A percentile compares a stretch with the other conserved stretches of the same genome.
These are phyloP conservation scores for Pterois miles DNA, from an alignment of 2,797 vertebrate species.

Conservation along the genomic window DNA sequence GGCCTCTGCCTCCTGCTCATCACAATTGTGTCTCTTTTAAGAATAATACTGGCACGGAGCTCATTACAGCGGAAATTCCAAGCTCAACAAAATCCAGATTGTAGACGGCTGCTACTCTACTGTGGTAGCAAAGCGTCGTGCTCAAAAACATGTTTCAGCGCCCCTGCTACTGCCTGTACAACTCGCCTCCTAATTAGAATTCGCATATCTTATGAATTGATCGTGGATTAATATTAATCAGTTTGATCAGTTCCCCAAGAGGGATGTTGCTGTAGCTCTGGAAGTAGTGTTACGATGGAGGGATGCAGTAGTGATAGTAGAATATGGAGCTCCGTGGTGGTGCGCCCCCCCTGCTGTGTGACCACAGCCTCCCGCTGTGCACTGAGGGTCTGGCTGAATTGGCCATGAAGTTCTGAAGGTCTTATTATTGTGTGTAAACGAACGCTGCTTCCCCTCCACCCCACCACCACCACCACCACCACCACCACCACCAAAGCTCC, in stretches of 20 bases:
- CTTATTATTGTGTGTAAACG: conserved; percentile 32
- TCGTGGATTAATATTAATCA: conserved; percentile 43
- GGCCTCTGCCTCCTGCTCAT: conserved; percentile 73
- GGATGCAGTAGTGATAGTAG: not conserved
- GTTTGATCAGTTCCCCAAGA: conserved; percentile 18
- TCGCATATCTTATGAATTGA: conserved; percentile 31
- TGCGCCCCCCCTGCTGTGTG: conserved; percentile 29
- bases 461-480: not conserved
- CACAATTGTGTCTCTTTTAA: conserved; percentile 76
- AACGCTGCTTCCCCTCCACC: not conserved
- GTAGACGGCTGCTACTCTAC: conserved; percentile 59
- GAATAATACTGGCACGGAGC: conserved; percentile 59
- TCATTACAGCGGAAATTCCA: conserved; percentile 46
- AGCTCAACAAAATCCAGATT: conserved; percentile 46
- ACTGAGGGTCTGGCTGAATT: conserved; percentile 29
- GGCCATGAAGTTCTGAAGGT: conserved; percentile 21
- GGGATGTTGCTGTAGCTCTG: not conserved
- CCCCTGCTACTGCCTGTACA: conserved; percentile 4
- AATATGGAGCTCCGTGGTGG: not conserved
- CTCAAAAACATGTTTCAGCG: conserved; percentile 19
- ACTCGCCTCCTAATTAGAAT: conserved; percentile 33
- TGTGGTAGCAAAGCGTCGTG: conserved; percentile 22
- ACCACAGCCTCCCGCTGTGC: conserved; percentile 41
- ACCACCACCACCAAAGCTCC: conserved; percentile 14
- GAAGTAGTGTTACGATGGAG: not conserved